Base-by-base conservation (phyloP, 2,888 invertebrate species). In the Kuschelorhynchus macadamiae region DNA sequence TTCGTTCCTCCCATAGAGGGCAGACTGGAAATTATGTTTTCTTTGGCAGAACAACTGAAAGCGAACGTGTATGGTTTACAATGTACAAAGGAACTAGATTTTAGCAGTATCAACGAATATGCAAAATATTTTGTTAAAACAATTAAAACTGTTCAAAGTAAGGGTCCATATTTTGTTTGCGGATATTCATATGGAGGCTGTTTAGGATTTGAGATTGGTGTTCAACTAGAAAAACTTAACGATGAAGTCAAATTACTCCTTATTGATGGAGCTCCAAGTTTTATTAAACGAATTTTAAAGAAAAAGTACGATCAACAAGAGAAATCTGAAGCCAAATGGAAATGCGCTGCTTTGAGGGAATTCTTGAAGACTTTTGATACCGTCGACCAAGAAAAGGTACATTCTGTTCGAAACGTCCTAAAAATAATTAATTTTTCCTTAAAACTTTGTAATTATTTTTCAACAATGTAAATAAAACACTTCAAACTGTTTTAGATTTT, bases 1-100 rank as follows among this genome's bases (percentile, higher is more conserved):
- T 36, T 75, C 17, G 1, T 75, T 11, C 74, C 73, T 61, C 72
- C 75, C 3, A 71, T 74, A 20, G 74, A 75, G 59, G 75, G 74
- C 0, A 50, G 71, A 16, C 52, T 72, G 0, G 62, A 68, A 21
- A 46, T 63, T 9, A 36, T 74, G 39, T 42, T 55, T 21, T 60
- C 66, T 5, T 5, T 74, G 14, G 73, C 74, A 0, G 42, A 55
- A n/a, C 66, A 62, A 14, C 16, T 75, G 2, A 66, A 72, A 25
- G 73, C 72, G 0, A 66, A 41, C 1, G 71, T 71, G 4, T 74
- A 74, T 30, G 74, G 73, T 12, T 32, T 75, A 9, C 74, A 75
- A 30, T 67, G 59, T 16, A 68, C 68, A 3, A 36, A 41, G 46
- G 65, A 68, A 0, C 30, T 36, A 2, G 46, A 69, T 9, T 59